Conservation (phyloP, 2,797 vertebrate species). For the Clarias pachynema region DNA sequence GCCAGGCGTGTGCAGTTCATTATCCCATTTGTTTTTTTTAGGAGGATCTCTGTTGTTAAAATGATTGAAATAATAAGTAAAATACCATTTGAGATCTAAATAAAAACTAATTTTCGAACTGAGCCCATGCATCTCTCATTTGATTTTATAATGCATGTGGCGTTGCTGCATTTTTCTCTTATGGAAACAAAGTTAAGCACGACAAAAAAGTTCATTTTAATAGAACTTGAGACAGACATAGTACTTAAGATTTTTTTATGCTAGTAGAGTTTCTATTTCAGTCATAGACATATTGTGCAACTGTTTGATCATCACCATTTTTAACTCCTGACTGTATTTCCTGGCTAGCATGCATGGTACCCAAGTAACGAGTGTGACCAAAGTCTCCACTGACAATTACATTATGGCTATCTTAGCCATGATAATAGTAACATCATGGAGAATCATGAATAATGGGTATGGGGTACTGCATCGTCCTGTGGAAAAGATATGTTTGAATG, state of each 20-base stretch:
- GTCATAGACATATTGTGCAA: background rate
- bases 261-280: background rate
- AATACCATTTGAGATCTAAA: background rate
- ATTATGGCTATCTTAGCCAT: background rate
- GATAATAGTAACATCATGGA: background rate
- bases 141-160: background rate
- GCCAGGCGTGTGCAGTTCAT: background rate
- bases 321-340: background rate
- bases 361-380: background rate
- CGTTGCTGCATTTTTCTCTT: background rate
- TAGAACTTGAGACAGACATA: background rate
- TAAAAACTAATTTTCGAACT: background rate
- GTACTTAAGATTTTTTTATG: background rate
- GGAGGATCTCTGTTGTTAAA: background rate
- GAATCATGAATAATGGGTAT: background rate
- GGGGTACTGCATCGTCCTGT: background rate
- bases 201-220: background rate
- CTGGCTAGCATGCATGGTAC: background rate
- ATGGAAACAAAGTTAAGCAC: background rate
- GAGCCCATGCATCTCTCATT: background rate
- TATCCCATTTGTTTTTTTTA: background rate
- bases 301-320: background rate
- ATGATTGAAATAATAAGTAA: too few species aligned
- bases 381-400: background rate
- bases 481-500: background rate